A percentile compares a stretch with the other conserved stretches of the same genome.
Evolutionary conservation across 1,140 invertebrate species (phyloP).

Genomic region (Drosophila grimshawi): DNA sequence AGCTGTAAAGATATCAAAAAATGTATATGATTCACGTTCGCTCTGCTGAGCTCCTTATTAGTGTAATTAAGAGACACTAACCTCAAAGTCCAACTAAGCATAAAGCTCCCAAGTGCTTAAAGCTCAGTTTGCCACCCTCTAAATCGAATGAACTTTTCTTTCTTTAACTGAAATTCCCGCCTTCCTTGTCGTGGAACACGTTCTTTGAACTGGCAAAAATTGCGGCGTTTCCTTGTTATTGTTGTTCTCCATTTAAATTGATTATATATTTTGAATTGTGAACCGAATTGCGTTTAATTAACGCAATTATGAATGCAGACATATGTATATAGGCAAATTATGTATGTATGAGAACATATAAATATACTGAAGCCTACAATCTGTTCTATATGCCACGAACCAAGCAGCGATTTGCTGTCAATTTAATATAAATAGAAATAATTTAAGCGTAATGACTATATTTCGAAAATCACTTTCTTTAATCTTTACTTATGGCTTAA

Average conservation of each 20-base stretch:
- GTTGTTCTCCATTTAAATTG: conserved; percentile 34
- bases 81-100: conserved; percentile 45
- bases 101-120: conserved; percentile 18
- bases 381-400: not conserved
- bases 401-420: too few relatives aligned
- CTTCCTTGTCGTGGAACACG: conserved; percentile 26
- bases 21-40: not conserved
- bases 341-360: not conserved
- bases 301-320: not conserved
- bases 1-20: conserved; percentile 26
- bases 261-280: conserved; percentile 57
- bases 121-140: conserved; percentile 4
- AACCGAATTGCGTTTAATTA: conserved; percentile 34
- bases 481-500: too few relatives aligned
- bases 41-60: not conserved
- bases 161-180: conserved; percentile 30
- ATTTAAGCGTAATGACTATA: too few relatives aligned
- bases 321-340: not conserved
- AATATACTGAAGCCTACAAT: not conserved
- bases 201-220: conserved; percentile 25
- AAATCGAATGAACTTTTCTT: conserved; percentile 56
- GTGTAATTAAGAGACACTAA: conserved; percentile 41
- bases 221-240: conserved; percentile 41
- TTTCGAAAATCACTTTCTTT: too few relatives aligned
- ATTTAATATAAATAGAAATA: too few relatives aligned